Evolutionary conservation across 2,113 vertebrate genomes (phyloP), one percentile per base, ranked within the genome.

Genomic region (Bubo bubo): DNA sequence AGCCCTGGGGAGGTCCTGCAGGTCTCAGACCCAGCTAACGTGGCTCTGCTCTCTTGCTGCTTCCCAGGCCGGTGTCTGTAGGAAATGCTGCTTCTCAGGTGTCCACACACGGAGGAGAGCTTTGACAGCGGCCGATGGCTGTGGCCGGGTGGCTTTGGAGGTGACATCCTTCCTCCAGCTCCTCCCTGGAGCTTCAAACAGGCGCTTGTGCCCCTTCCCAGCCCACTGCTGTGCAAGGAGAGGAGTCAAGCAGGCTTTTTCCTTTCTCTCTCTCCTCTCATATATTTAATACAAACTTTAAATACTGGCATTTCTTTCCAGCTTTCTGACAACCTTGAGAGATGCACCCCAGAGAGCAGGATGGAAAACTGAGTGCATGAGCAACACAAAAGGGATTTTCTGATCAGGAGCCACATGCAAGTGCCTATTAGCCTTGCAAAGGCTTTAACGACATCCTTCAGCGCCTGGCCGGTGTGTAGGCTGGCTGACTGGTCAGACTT

Each of bases 401-500:
- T 58, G 81, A 53, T 72, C 74, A 62, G 92, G 55, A 93, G 66
- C 71, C 15, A 1, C 56, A 6, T 5, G 43, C 73, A 79, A 2
- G 19, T 41, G 21, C 50, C 81, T 49, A 62, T 92, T 86, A 83
- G 59, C 84, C 85, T 58, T 28, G 88, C 64, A 58, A 62, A 73
- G 85, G 82, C 49, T 80, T 66, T 77, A 83, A 45, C 6, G 7
- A 68, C n/a, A 64, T 45, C 71, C 62, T 82, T 10, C 10, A 73
- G 66, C 1, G 6, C 87, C 87, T 37, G 53, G 77, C 74, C 77
- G 73, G 8, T 19, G 75, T 1, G 37, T 34, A 34, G 45, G 39
- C 71, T 62, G 83, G 79, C 70, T 39, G 67, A 58, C 88, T 80
- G 90, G 90, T 94, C 82, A 55, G 88, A 77, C 95, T 79, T 53